These are phyloP conservation scores for Acridotheres tristis DNA, from an alignment of 2,797 vertebrate genomes.

Conservation along the genomic window DNA sequence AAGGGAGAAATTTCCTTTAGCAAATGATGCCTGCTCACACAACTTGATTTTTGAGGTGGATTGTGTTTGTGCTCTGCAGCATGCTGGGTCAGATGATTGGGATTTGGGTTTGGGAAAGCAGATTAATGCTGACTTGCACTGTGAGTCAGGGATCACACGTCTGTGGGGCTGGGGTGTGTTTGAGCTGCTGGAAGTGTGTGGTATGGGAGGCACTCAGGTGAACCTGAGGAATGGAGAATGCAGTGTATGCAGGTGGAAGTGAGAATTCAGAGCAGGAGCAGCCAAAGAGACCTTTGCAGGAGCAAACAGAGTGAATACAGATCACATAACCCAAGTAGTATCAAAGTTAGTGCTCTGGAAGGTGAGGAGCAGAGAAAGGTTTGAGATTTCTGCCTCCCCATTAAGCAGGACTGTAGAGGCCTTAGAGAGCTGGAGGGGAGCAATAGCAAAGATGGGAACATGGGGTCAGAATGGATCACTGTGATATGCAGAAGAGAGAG, in stretches of 20 bases:
- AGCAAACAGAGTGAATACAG: neutral
- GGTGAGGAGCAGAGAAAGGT: neutral
- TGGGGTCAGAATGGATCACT: neutral
- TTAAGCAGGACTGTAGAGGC: neutral
- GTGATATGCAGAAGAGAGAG: neutral
- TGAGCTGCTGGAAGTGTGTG: neutral
- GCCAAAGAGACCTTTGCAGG: neutral
- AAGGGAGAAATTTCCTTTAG: neutral
- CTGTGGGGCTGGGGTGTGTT: neutral
- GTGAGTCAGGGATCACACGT: neutral
- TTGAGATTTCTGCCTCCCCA: neutral
- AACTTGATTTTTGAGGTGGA: neutral
- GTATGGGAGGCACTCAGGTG: fast-evolving
- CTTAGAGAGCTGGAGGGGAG: neutral
- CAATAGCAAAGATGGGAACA: neutral
- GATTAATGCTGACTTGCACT: neutral
- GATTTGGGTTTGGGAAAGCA: slow-evolving; percentile 51
- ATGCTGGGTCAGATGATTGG: neutral
- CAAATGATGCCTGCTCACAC: neutral
- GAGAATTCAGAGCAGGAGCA: neutral
- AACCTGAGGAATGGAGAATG: neutral
- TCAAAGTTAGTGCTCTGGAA: neutral
- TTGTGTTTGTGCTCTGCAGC: neutral
- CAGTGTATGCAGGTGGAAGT: neutral
- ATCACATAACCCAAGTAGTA: neutral